phyloP scores from a whole-genome alignment of 2,888 invertebrate species.

The Cerceris rybyensis region DNA sequence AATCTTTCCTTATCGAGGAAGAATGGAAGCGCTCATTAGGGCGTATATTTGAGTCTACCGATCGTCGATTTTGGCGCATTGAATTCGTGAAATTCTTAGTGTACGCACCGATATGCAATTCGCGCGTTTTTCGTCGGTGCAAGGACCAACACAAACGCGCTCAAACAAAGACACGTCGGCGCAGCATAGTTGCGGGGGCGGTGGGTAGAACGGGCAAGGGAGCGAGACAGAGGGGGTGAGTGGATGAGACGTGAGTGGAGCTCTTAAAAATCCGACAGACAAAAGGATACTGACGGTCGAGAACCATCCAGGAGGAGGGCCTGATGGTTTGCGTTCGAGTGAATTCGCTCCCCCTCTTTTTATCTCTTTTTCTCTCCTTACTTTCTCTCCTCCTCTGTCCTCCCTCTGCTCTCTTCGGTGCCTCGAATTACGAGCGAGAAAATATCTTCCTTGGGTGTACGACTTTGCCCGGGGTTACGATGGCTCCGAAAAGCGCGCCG shows the following conservation, averaged over 20 bases:
- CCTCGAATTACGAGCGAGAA: conserved; percentile 34
- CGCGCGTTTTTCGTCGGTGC: too few relatives aligned
- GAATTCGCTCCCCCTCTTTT: conserved; percentile 45
- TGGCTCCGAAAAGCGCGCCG: conserved; percentile 7
- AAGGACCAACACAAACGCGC: conserved; percentile 10
- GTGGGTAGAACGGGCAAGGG: conserved; percentile 27
- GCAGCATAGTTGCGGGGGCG: conserved; percentile 4
- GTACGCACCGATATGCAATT: too few relatives aligned
- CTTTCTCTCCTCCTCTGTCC: neutral
- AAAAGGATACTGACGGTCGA: conserved; percentile 67
- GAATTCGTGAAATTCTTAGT: too few relatives aligned
- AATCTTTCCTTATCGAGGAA: too few relatives aligned
- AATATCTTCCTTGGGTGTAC: conserved; percentile 29
- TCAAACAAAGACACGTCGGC: conserved; percentile 57
- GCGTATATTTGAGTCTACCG: too few relatives aligned
- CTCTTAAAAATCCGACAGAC: conserved; percentile 68
- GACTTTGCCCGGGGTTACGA: conserved; percentile 18
- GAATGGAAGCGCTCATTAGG: too few relatives aligned
- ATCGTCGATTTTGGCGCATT: too few relatives aligned
- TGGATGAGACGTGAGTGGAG: conserved; percentile 58
- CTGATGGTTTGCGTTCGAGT: conserved; percentile 60
- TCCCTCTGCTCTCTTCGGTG: neutral
- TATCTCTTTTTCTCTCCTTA: conserved; percentile 15
- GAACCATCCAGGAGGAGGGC: conserved; percentile 51
- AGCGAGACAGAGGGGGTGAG: conserved; percentile 40